Base-by-base conservation (phyloP, 1,140 invertebrate genomes). In the Vanessa atalanta region DNA sequence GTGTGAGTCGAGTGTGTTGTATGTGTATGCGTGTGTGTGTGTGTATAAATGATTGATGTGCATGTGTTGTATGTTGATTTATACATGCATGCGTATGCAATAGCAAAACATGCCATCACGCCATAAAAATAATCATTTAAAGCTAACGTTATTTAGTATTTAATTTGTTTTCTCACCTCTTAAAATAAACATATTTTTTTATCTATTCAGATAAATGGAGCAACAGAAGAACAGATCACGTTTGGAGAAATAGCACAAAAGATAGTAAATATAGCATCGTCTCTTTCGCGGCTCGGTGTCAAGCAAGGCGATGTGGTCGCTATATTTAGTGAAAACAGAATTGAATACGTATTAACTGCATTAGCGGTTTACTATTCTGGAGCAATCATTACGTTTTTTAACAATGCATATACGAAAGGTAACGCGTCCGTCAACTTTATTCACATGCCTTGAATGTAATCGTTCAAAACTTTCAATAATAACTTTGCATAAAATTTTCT, bases 311-410 rank as follows among this genome's bases (percentile, higher is more conserved):
- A 94, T 72, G 84, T 86, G 50, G 82, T 94, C 23, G 86, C 80
- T 0, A 87, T 94, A 67, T 89, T 79, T 20, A 91, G 90, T 76
- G 93, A 94, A 70, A 94, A 94, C 76, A 85, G 88, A 77, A 81
- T 88, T 9, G 90, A 94, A 81, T 93, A 81, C 64, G n/a, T 91
- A 20, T 57, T 93, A 12, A 77, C 88, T 12, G 37, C 79, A 5
- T 76, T 91, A 47, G 91, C 88, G 14, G 75, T 86, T 3, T 83
- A 90, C 55, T 93, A 86, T 65, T 60, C 83, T 1, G 93, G 94
- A 23, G 90, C 86, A n/a, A 73, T 85, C 14, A 65, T 87, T 12
- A 87, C 92, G 13, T 87, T 93, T 9, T 73, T 93, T 1, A 94
- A 94, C 82, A 86, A 79, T 23, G 66, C 77, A 16, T 94, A 94